Conservation (phyloP, 1,140 invertebrate genomes). For the Zaprionus capensis region DNA sequence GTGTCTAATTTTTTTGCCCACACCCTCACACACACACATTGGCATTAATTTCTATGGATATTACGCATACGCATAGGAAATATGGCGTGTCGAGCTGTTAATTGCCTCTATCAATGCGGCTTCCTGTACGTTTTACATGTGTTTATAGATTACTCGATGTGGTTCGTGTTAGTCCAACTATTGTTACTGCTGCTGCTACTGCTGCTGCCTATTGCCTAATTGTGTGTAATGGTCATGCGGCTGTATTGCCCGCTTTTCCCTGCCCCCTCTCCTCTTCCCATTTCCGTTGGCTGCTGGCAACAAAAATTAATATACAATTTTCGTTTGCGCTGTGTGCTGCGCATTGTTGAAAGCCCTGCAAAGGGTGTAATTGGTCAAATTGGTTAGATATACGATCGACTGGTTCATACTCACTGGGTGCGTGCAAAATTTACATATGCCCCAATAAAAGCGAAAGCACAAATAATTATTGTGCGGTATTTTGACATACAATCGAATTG, state of each 20-base stretch:
- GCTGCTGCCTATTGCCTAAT: constrained; percentile 40
- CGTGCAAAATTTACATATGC: background rate
- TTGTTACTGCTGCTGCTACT: background rate
- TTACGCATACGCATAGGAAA: constrained; percentile 56
- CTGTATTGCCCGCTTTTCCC: background rate
- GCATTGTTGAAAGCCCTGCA: constrained; percentile 9
- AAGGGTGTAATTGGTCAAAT: constrained; percentile 36
- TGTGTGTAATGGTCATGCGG: constrained; percentile 45
- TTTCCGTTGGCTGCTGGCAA: constrained; percentile 9
- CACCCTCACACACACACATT: background rate
- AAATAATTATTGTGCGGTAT: background rate
- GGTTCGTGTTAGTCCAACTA: background rate
- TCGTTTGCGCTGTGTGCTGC: constrained; percentile 13
- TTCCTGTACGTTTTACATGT: constrained; percentile 76
- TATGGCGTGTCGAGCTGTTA: constrained; percentile 79
- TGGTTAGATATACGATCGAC: constrained; percentile 26
- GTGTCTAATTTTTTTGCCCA: constrained; percentile 65
- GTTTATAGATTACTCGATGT: constrained; percentile 57
- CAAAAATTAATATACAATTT: constrained; percentile 53
- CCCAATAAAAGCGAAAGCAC: background rate
- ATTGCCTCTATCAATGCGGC: constrained; percentile 77
- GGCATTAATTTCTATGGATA: constrained; percentile 41
- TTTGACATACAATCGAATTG: background rate
- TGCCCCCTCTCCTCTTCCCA: background rate
- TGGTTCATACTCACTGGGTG: background rate